A percentile compares a stretch with the other conserved stretches of the same genome.
Evolutionary conservation across 2,888 invertebrate genomes (phyloP).

Genomic region (Amiota communis): DNA sequence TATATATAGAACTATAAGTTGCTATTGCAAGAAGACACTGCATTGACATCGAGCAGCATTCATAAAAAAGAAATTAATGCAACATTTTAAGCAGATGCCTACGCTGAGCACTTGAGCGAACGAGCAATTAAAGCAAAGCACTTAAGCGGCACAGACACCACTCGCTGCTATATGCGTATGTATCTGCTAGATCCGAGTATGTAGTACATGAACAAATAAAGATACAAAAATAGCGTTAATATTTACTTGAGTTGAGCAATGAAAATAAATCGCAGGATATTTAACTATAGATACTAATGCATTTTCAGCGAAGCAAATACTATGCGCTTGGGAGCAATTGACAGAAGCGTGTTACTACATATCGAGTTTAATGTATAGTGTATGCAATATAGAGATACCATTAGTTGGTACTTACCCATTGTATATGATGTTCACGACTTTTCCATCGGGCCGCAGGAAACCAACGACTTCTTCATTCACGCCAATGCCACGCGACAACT

Average conservation of each 20-base stretch:
- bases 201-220: background rate
- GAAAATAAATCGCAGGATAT: constrained; percentile 35
- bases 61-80: constrained; percentile 37
- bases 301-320: background rate
- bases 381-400: no score
- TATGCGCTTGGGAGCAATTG: background rate
- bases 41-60: constrained; percentile 9
- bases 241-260: constrained; percentile 29
- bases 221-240: constrained; percentile 49
- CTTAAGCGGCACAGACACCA: constrained; percentile 43
- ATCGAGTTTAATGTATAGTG: no score
- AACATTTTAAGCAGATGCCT: constrained; percentile 40
- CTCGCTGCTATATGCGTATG: background rate
- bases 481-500: constrained; percentile 52
- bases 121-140: constrained; percentile 50
- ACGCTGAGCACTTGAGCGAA: constrained; percentile 25
- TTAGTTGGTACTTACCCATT: constrained; percentile 74
- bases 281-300: constrained; percentile 20
- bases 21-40: background rate
- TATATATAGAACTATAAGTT: constrained; percentile 21
- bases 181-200: background rate
- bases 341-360: constrained; percentile 25
- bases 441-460: constrained; percentile 75
- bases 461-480: constrained; percentile 73
- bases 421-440: constrained; percentile 74